Evolutionary conservation across 1,140 invertebrate genomes (phyloP), one percentile per base, ranked within the genome.

Genomic region (Globodera ellingtonae): DNA sequence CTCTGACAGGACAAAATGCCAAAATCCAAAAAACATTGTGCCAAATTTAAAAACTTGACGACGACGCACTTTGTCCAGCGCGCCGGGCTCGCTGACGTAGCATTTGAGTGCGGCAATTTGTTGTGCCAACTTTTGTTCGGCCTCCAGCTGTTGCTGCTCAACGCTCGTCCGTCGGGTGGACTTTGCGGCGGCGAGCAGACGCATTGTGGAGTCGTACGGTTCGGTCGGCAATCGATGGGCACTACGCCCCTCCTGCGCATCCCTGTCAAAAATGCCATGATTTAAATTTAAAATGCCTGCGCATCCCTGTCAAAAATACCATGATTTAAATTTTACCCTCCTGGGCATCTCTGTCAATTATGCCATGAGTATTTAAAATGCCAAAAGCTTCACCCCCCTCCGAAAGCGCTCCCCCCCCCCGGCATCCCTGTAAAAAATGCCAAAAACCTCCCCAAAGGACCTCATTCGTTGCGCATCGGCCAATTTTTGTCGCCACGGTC

Each of bases 401-500:
- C 35, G 2, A 35, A 35, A 35, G 35, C 35, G 35, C n/a, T n/a
- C n/a, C n/a, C n/a, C 24, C 35, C 35, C 35, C 35, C 1, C 1
- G 35, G 35, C 35, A 35, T 35, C 1, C 35, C 35, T 35, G 35
- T 35, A 0, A 35, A 35, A 35, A 24, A 21, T 15, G 59, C 59
- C 59, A 65, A 13, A 13, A 65, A 3, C 59, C 13, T 3, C 59
- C 3, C 35, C 50, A 52, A 52, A 7, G 50, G 50, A 77, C 75
- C 84, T 21, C 5, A 84, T 47, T 44, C 78, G 71, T 10, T 79
- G 79, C 21, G 80, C 47, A 52, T 86, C 84, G 3, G 84, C 84
- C 75, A 84, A 69, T 56, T 79, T 65, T 74, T 85, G 84, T 62
- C 84, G 50, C 84, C 84, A 84, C 4, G 84, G 84, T 10, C 84